Evolutionary conservation across 2,888 invertebrate genomes (phyloP), one percentile per base, ranked within the genome.

Genomic region (Carcina quercana): DNA sequence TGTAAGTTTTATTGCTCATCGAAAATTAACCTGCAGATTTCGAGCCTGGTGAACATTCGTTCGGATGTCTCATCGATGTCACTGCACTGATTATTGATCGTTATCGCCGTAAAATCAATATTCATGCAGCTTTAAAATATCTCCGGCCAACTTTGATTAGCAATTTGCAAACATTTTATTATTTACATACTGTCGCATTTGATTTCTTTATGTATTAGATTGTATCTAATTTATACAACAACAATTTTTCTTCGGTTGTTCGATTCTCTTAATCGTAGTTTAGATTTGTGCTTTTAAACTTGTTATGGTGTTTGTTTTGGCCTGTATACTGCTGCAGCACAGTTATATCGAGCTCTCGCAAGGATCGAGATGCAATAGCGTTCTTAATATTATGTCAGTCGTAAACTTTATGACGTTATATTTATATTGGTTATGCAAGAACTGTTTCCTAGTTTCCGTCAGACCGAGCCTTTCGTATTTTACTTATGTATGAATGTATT

Each of bases 1-100:
- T 55, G 38, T 14, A 50, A 38, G 42, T 63, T 71, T 69, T 69
- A 64, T 58, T 53, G 45, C 45, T 38, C 50, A 45, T 45, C 48
- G 49, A 43, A 46, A 50, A 22, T 10, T 11, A 15, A 7, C 24
- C 3, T 27, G 30, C 26, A 33, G 22, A 21, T 41, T 37, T 35
- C 17, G 32, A 29, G 30, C 22, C 21, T 26, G 6, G 38, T 32
- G 29, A 26, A 27, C 33, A 19, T 22, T 28, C 20, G 26, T 30
- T 31, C 25, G 32, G 27, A 32, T 30, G 30, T 32, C 34, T 27
- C 38, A 34, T 42, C 40, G 44, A 38, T 49, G 50, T 60, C 48
- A 47, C 39, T 53, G 50, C 39, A 44, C 49, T 47, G 46, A 50
- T 60, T 47, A 58, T 50, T 32, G 34, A 35, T 36, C 39, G 27